A percentile compares a stretch with the other conserved stretches of the same genome.
Conservation (phyloP, 2,888 invertebrate genomes). For the Tineola bisselliella region DNA sequence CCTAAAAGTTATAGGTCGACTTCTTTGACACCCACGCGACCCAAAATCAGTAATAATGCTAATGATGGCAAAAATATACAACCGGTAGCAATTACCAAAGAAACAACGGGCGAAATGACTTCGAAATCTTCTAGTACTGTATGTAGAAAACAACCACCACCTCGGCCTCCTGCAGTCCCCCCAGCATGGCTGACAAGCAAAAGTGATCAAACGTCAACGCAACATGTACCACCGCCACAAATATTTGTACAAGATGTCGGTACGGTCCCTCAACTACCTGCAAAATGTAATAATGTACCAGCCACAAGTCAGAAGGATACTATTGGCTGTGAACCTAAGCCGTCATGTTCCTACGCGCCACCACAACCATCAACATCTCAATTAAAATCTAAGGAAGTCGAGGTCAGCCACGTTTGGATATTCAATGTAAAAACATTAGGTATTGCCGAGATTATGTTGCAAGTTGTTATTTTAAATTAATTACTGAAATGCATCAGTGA, state of each 20-base stretch:
- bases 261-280: neutral
- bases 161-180: constrained; percentile 53
- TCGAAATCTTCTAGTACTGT: constrained; percentile 14
- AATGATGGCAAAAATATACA: neutral
- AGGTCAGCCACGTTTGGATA: constrained; percentile 41
- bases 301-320: constrained; percentile 24
- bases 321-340: constrained; percentile 36
- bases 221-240: constrained; percentile 37
- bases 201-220: constrained; percentile 24
- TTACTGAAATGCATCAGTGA: constrained; percentile 6
- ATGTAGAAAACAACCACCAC: constrained; percentile 27
- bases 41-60: neutral
- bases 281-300: constrained; percentile 20
- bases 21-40: neutral
- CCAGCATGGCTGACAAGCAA: constrained; percentile 45
- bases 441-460: neutral
- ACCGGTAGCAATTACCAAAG: neutral
- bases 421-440: neutral
- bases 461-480: neutral
- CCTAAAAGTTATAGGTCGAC: neutral
- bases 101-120: neutral
- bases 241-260: constrained; percentile 43
- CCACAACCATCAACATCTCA: constrained; percentile 26
- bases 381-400: constrained; percentile 58
- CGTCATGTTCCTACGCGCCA: constrained; percentile 49